Base-by-base conservation (phyloP, 2,113 vertebrate genomes). In the Phalacrocorax aristotelis region DNA sequence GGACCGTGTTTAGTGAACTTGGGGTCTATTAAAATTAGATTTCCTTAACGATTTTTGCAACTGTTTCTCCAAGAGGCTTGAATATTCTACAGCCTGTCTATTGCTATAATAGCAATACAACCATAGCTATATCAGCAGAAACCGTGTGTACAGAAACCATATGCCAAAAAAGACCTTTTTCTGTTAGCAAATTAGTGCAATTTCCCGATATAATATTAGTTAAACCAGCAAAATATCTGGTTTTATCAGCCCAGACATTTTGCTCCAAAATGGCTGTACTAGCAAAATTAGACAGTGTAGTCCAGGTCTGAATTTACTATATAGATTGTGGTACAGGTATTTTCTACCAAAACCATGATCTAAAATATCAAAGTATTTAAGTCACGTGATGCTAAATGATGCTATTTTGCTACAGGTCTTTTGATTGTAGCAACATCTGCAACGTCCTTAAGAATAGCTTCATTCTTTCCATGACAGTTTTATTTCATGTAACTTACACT, bases 91-190 rank as follows among this genome's bases (percentile, higher is more conserved):
- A 57, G 14, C 3, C 11, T 78, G 21, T 26, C 44, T 64, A 27
- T 38, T 72, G 42, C 11, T 29, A 15, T 54, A 86, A 68, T 23
- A 86, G 10, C 13, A 65, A 38, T 48, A 54, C 15, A 55, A 42
- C 20, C 32, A 38, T 2, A 32, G 5, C 7, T 30, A 3, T 70
- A 34, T 78, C 16, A 93, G 25, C 9, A 89, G 60, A 94, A 66
- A 4, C 6, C 17, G 30, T 23, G 16, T 19, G 30, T 49, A 69
- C 10, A 54, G 22, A 84, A 77, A 62, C 2, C 0, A 0, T 40
- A 46, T 40, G 11, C 9, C 26, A 87, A 66, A 81, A 91, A 69
- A 0, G 4, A 29, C 0, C 7, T 65, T 38, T 61, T 69, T 52
- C 22, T 46, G 11, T n/a, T 52, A 46, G 34, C 2, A 81, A n/a